Percentiles rank a stretch among this genome's conserved stretches.
Conservation (phyloP, 2,797 vertebrate species). For the Buphagus erythrorhynchus region DNA sequence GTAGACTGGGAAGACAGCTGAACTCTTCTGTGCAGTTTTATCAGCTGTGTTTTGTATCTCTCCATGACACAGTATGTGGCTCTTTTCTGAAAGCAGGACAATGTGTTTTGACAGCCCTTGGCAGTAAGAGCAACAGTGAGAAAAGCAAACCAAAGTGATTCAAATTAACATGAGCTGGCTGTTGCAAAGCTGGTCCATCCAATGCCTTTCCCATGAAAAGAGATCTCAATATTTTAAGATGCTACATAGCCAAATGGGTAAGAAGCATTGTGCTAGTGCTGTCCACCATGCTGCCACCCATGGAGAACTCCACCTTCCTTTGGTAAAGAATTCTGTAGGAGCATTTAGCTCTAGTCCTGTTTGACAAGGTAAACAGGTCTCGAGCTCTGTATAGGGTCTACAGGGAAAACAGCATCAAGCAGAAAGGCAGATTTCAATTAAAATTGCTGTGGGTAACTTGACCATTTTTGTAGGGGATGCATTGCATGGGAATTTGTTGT, state of each 20-base stretch:
- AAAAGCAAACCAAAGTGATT: slow-evolving; percentile 34
- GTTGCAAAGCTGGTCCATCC: background rate
- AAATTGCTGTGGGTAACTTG: background rate
- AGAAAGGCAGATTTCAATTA: background rate
- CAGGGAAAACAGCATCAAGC: background rate
- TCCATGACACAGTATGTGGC: slow-evolving; percentile 22
- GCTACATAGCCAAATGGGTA: background rate
- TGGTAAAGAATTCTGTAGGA: background rate
- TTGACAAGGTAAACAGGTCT: background rate
- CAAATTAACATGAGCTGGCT: background rate
- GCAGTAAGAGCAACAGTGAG: slow-evolving; percentile 38
- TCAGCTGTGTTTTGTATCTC: slow-evolving; percentile 47
- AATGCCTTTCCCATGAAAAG: background rate
- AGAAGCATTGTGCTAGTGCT: background rate
- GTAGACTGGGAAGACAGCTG: background rate
- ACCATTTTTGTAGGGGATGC: background rate
- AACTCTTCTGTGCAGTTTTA: slow-evolving; percentile 41
- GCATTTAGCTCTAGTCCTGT: background rate
- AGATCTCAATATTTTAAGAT: background rate
- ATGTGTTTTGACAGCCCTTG: slow-evolving; percentile 49
- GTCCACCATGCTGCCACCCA: background rate
- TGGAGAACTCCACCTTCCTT: background rate
- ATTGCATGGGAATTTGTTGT: background rate
- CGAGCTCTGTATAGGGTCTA: background rate
- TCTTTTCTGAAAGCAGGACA: slow-evolving; percentile 52